A percentile compares a stretch with the other conserved stretches of the same genome.
Evolutionary conservation across 37 sponge, comb jelly and placozoan species (phyloP).

Genomic region (Eunapius fragilis): DNA sequence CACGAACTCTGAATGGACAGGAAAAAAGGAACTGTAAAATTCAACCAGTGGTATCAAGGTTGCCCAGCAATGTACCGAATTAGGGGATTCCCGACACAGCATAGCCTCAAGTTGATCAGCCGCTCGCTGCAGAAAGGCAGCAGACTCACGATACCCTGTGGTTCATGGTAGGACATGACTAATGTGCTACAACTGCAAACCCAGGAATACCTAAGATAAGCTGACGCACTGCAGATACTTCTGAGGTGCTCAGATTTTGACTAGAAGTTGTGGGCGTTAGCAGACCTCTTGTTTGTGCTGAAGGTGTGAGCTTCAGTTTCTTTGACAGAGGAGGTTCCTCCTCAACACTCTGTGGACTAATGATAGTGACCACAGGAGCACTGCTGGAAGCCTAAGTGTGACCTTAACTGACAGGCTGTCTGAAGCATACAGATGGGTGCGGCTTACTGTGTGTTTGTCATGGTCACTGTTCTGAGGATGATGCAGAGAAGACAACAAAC

Average conservation of each 20-base stretch:
- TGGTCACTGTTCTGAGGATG: neutral
- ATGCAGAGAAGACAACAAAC: neutral
- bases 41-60: neutral
- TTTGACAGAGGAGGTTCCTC: neutral
- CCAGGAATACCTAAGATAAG: conserved; percentile 47
- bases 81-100: conserved; percentile 20
- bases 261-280: neutral
- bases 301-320: neutral
- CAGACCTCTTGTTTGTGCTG: neutral
- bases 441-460: neutral
- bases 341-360: neutral
- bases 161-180: neutral
- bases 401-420: neutral
- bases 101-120: conserved; percentile 83
- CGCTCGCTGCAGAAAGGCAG: conserved; percentile 74
- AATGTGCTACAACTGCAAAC: neutral
- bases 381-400: neutral
- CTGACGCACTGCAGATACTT: conserved; percentile 62
- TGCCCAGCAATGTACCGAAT: neutral
- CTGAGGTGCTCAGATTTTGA: conserved; percentile 23
- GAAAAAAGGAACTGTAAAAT: neutral
- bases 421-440: neutral
- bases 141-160: conserved; percentile 83
- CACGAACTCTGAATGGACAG: neutral
- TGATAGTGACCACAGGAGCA: neutral